Conservation (phyloP, 1,140 invertebrate species). For the Calycopis cecrops region DNA sequence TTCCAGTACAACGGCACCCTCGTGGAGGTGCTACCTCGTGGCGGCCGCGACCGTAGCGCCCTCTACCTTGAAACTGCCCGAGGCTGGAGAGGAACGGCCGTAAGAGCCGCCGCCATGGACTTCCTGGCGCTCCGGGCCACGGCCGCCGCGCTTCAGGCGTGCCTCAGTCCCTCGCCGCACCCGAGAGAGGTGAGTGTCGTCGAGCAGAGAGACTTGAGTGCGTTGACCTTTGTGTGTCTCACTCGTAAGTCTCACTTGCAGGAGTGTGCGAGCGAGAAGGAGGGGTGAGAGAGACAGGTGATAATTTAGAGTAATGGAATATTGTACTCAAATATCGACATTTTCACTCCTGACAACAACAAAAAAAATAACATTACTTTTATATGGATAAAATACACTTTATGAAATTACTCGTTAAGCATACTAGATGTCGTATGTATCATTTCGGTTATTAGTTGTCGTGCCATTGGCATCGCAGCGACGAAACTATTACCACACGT, state of each 20-base stretch:
- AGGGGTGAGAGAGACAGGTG: neutral
- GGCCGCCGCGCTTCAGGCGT: constrained; percentile 80
- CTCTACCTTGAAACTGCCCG: constrained; percentile 82
- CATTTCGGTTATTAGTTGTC: too few relatives aligned
- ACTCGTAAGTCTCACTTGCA: neutral
- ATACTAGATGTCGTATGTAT: too few relatives aligned
- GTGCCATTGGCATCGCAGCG: too few relatives aligned
- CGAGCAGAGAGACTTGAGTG: too few relatives aligned
- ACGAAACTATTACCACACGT: too few relatives aligned
- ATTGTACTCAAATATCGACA: too few relatives aligned
- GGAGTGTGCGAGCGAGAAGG: too few relatives aligned
- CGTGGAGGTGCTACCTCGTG: constrained; percentile 77
- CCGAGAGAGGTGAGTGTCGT: constrained; percentile 79
- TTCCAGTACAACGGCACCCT: constrained; percentile 77
- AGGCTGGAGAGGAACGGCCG: constrained; percentile 83
- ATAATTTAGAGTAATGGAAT: too few relatives aligned
- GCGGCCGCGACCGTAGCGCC: constrained; percentile 75
- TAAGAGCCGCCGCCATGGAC: constrained; percentile 83
- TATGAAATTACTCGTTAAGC: too few relatives aligned
- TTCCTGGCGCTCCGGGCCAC: constrained; percentile 79
- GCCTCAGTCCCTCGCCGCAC: constrained; percentile 82
- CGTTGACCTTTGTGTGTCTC: constrained; percentile 18
- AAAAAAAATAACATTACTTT: too few relatives aligned
- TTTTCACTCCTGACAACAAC: too few relatives aligned
- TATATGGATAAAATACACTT: too few relatives aligned